Evolutionary conservation across 2,797 vertebrate genomes (phyloP).

Genomic region (Lacerta agilis): DNA sequence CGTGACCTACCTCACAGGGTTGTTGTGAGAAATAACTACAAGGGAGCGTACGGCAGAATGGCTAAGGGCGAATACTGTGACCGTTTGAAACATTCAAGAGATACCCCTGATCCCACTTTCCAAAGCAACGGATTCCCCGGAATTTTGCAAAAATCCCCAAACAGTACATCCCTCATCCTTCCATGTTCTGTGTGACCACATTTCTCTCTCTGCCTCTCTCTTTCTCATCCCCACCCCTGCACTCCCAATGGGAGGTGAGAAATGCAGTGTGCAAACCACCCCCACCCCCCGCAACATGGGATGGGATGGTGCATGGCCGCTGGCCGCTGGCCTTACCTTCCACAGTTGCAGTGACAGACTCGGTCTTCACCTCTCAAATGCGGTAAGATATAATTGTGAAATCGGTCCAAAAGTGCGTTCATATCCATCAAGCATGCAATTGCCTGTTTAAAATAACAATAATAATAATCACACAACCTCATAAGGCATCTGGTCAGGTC

Average conservation of each 20-base stretch:
- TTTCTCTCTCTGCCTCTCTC: background rate
- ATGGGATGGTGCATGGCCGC: no score
- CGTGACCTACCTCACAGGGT: background rate
- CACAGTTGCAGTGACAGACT: slow-evolving; percentile 99
- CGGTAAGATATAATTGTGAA: slow-evolving; percentile 99
- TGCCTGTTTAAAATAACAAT: slow-evolving; percentile 85
- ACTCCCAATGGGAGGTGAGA: no score
- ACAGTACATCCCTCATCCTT: no score
- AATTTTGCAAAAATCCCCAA: no score
- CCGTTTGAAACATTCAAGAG: no score
- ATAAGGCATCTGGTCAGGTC: slow-evolving; percentile 76
- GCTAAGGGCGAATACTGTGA: no score
- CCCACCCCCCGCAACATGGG: background rate
- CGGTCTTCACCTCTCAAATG: slow-evolving; percentile 98
- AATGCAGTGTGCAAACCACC: background rate
- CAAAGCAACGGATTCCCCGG: background rate
- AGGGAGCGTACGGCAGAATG: no score
- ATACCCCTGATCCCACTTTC: no score
- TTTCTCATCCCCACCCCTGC: no score
- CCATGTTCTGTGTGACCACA: no score
- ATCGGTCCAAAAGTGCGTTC: slow-evolving; percentile 99
- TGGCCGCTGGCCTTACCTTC: slow-evolving; percentile 85
- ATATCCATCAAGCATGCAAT: slow-evolving; percentile 99
- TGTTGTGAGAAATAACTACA: background rate
- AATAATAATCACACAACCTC: slow-evolving; percentile 60